Percentiles rank a stretch among this genome's conserved stretches.
These are phyloP conservation scores for Sylvia borin DNA, from an alignment of 2,797 vertebrate species.

Conservation along the genomic window DNA sequence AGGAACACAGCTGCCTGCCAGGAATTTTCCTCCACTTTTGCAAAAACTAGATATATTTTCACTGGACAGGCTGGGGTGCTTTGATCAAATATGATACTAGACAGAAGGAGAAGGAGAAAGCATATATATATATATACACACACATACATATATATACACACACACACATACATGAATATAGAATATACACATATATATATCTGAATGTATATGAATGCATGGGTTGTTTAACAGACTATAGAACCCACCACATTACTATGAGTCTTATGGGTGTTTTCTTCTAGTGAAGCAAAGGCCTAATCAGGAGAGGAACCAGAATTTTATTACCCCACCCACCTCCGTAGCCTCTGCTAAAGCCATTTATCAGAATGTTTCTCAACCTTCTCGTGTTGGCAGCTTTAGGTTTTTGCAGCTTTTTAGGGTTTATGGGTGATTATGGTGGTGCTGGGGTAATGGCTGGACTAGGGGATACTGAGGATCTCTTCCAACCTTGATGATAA, in stretches of 20 bases:
- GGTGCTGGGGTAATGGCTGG: neutral
- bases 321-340: constrained; percentile 7
- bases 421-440: neutral
- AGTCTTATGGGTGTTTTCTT: neutral
- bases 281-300: neutral
- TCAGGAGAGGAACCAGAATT: constrained; percentile 39
- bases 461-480: neutral
- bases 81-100: neutral
- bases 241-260: neutral
- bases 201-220: neutral
- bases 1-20: neutral
- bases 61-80: neutral
- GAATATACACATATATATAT: neutral
- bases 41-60: neutral
- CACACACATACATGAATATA: neutral
- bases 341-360: neutral
- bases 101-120: neutral
- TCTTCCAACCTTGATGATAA: neutral
- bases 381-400: neutral
- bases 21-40: neutral
- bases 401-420: neutral
- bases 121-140: neutral
- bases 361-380: neutral
- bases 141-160: neutral
- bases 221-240: neutral